Conservation (phyloP, 2,888 invertebrate species). For the Fragum fragum region DNA sequence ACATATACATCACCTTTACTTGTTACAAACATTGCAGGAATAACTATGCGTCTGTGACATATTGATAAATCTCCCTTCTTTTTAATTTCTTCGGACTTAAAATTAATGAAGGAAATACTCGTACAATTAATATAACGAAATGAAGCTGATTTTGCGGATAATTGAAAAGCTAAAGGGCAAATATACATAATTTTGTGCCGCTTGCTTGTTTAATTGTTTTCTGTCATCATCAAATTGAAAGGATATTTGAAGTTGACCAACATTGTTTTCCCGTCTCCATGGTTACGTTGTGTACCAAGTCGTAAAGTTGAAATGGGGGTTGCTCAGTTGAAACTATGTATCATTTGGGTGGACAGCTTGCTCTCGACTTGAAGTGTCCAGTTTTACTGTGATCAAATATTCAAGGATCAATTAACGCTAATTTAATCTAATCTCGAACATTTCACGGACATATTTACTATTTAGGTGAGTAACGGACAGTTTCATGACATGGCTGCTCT, state of each 20-base stretch:
- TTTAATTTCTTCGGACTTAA: too few relatives aligned
- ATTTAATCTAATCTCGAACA: constrained; percentile 11
- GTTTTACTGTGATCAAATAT: constrained; percentile 9
- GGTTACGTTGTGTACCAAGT: constrained; percentile 10
- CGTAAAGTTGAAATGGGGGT: constrained; percentile 14
- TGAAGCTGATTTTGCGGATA: too few relatives aligned
- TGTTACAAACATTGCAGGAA: constrained; percentile 17
- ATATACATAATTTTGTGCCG: too few relatives aligned
- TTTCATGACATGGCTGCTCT: neutral
- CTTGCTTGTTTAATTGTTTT: too few relatives aligned
- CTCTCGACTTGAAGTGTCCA: neutral
- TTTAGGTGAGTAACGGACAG: constrained; percentile 1
- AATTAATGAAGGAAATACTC: too few relatives aligned
- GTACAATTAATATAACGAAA: too few relatives aligned
- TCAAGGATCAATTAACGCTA: constrained; percentile 25
- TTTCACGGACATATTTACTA: constrained; percentile 20
- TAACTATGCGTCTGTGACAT: neutral
- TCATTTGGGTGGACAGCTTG: constrained; percentile 5
- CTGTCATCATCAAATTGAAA: neutral
- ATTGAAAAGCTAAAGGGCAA: too few relatives aligned
- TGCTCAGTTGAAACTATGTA: constrained; percentile 15
- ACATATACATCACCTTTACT: constrained; percentile 17
- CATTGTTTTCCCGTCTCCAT: constrained; percentile 1
- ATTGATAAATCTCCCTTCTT: constrained; percentile 25
- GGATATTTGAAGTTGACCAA: neutral